Base-by-base conservation (phyloP, 2,888 invertebrate genomes). In the Microdon myrmicae region DNA sequence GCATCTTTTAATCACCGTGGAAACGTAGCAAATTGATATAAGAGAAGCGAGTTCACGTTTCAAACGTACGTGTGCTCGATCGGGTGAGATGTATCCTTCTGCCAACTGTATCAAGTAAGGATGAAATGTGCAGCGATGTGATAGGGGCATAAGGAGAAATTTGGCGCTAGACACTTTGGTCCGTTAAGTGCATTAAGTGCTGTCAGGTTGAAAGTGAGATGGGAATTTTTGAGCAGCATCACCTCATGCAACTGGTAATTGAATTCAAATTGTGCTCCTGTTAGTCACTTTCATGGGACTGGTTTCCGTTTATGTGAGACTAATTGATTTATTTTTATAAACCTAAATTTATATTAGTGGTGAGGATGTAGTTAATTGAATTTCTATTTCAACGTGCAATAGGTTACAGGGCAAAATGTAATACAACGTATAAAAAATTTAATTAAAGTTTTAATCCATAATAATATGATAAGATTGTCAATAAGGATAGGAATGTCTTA, bases 181-280 rank as follows among this genome's bases (percentile, higher is more conserved):
- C 48, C 55, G 49, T 61, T 61, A 53, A 49, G 47, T 38, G 51
- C 47, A 47, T 58, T 64, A 64, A 53, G 41, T 47, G 58, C 47
- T 58, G 51, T 58, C 58, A 53, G 58, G 58, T 64, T 64, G 58
- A 43, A 64, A 58, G 53, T 58, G 23, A 51, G 64, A 53, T 47
- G 64, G 45, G 47, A 41, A 58, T 64, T 64, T 58, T 58, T 58
- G 58, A 64, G 51, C 53, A 58, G 51, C 47, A 45, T 47, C 37
- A 23, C 45, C 51, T 48, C 29, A 32, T 51, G 51, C 43, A 53
- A 48, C 43, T 43, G 28, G 58, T 53, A 58, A 64, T 64, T 58
- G 47, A 47, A 23, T 51, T 23, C 31, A 64, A 58, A 64, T 53
- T 51, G 51, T 22, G n/a, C n/a, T n/a, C n/a, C n/a, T n/a, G n/a